Percentiles rank a stretch among this genome's conserved stretches.
These are phyloP conservation scores for Dicyrtomina minuta DNA, from an alignment of 2,888 invertebrate genomes.

Conservation along the genomic window DNA sequence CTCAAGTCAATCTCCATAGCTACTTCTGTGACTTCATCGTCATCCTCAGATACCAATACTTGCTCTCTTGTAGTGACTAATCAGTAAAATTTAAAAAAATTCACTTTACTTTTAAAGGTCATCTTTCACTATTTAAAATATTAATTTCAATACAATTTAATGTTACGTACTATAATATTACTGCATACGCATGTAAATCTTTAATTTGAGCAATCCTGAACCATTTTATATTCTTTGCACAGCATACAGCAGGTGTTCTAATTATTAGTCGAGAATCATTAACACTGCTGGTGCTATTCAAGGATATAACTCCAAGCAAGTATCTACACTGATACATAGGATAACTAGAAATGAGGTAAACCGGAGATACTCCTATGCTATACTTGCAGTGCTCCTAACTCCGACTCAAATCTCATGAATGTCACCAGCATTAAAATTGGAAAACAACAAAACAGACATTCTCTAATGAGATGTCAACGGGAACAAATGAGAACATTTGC, in stretches of 20 bases:
- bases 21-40: slow-evolving; percentile 21
- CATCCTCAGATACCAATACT: slow-evolving; percentile 46
- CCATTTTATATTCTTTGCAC: too few relatives aligned
- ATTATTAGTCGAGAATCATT: too few relatives aligned
- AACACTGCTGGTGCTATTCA: too few relatives aligned
- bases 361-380: too few relatives aligned
- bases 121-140: background rate
- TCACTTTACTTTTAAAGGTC: background rate
- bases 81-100: slow-evolving; percentile 5
- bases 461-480: slow-evolving; percentile 11
- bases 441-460: background rate
- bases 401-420: background rate
- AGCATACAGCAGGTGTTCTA: too few relatives aligned
- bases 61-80: slow-evolving; percentile 49
- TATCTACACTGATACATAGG: too few relatives aligned
- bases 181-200: too few relatives aligned
- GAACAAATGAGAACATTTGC: background rate
- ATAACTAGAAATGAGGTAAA: too few relatives aligned
- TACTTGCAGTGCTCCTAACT: background rate
- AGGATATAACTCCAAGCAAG: too few relatives aligned
- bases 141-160: too few relatives aligned
- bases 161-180: too few relatives aligned
- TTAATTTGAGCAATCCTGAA: too few relatives aligned
- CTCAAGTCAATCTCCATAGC: slow-evolving; percentile 14
- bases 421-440: background rate